Evolutionary conservation across 2,888 invertebrate species (phyloP).

Genomic region (Drosophila helvetica): DNA sequence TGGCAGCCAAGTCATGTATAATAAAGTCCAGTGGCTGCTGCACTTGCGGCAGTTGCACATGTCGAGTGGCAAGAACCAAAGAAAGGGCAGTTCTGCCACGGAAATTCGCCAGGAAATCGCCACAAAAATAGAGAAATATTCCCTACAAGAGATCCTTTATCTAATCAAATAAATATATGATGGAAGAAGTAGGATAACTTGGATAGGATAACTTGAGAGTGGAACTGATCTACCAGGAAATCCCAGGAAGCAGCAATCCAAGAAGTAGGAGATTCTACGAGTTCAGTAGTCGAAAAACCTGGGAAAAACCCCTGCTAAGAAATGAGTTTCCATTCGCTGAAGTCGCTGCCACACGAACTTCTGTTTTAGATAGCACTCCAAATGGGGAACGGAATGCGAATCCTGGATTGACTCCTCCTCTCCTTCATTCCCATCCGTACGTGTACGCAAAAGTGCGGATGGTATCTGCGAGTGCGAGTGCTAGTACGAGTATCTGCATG

Average conservation of each 20-base stretch:
- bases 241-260: too few relatives aligned
- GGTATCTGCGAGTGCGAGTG: not conserved
- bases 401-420: not conserved
- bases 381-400: not conserved
- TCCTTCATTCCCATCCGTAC: not conserved
- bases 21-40: conserved; percentile 30
- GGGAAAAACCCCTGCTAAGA: too few relatives aligned
- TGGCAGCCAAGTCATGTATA: conserved; percentile 23
- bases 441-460: not conserved
- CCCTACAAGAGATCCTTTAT: too few relatives aligned
- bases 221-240: too few relatives aligned
- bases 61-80: conserved; percentile 39
- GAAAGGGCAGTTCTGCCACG: not conserved
- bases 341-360: too few relatives aligned
- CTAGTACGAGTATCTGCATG: conserved; percentile 6
- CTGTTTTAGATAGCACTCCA: not conserved
- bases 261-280: too few relatives aligned
- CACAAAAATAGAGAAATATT: not conserved
- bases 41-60: conserved; percentile 37
- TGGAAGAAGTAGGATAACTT: too few relatives aligned
- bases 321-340: too few relatives aligned
- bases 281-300: too few relatives aligned
- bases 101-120: conserved; percentile 5
- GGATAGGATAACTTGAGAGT: too few relatives aligned
- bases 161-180: not conserved